Conservation (phyloP, 2,113 vertebrate species). For the Sylvietta virens region DNA sequence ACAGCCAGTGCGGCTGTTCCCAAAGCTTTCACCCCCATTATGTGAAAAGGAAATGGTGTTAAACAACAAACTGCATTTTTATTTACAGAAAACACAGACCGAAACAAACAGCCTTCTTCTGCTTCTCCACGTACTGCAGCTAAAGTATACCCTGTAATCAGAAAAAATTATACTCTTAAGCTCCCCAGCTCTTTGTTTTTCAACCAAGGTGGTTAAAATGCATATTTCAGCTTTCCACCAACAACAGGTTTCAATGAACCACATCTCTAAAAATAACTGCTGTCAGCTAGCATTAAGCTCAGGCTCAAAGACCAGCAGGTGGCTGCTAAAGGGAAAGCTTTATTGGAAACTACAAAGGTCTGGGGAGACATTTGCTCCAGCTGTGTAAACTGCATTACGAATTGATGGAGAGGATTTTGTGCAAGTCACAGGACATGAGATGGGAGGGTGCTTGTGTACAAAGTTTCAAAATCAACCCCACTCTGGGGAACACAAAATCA, state of each 20-base stretch:
- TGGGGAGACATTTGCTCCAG: constrained; percentile 32
- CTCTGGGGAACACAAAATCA: not conserved
- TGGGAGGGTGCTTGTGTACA: not conserved
- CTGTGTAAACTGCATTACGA: not conserved
- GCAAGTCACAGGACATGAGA: not conserved
- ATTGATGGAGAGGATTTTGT: not conserved
- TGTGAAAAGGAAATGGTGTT: not conserved
- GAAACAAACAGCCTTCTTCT: constrained; percentile 17
- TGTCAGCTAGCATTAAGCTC: constrained; percentile 56
- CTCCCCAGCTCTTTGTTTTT: constrained; percentile 28
- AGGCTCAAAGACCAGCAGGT: constrained; percentile 44
- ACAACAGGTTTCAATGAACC: constrained; percentile 60
- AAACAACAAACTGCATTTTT: constrained; percentile 23
- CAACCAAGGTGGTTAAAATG: constrained; percentile 48
- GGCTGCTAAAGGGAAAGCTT: constrained; percentile 46
- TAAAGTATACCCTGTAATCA: constrained; percentile 44
- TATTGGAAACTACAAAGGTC: constrained; percentile 39
- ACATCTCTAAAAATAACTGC: constrained; percentile 58
- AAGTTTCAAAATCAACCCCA: not conserved
- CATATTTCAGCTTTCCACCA: constrained; percentile 39
- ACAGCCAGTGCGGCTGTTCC: not conserved
- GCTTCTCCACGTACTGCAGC: not conserved
- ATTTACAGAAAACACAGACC: constrained; percentile 43
- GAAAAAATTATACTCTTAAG: constrained; percentile 56
- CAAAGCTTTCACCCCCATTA: not conserved